Percentiles rank a stretch among this genome's conserved stretches.
Conservation (phyloP, 2,888 invertebrate species). For the Drosophila maculinotata region DNA sequence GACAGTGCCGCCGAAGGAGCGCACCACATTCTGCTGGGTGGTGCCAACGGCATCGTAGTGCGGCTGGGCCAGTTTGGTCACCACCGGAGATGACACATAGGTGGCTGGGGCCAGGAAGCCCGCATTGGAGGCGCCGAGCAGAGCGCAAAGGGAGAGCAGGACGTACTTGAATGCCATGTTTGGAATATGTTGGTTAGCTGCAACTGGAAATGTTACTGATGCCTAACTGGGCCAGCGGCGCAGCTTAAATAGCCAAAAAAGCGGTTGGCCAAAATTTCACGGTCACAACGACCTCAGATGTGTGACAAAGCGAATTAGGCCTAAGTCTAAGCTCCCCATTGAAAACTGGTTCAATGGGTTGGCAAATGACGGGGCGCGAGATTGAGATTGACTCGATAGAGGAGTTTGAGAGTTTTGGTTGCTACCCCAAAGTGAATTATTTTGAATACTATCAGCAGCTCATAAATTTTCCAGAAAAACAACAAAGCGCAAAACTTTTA, state of each 20-base stretch:
- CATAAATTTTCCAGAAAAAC: conserved; percentile 67
- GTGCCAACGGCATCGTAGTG: conserved; percentile 81
- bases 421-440: conserved; percentile 59
- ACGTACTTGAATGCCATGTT: conserved; percentile 86
- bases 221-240: conserved; percentile 32
- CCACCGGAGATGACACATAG: conserved; percentile 65
- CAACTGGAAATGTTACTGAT: conserved; percentile 62
- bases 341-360: conserved; percentile 71
- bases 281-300: conserved; percentile 42
- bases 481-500: conserved; percentile 62
- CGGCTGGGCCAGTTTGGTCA: conserved; percentile 81
- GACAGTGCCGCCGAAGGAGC: conserved; percentile 87
- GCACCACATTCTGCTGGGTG: conserved; percentile 87
- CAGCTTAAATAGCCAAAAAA: conserved; percentile 62
- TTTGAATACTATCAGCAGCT: conserved; percentile 76
- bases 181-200: conserved; percentile 38
- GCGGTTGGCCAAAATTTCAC: conserved; percentile 67
- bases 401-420: conserved; percentile 2
- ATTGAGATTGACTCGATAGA: not conserved
- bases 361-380: conserved; percentile 20
- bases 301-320: conserved; percentile 71
- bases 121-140: conserved; percentile 88
- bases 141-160: conserved; percentile 86
- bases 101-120: conserved; percentile 85
- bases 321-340: conserved; percentile 47